A percentile compares a stretch with the other conserved stretches of the same genome.
Evolutionary conservation across 1,140 invertebrate species (phyloP).

Genomic region (Cyclargus thomasi): DNA sequence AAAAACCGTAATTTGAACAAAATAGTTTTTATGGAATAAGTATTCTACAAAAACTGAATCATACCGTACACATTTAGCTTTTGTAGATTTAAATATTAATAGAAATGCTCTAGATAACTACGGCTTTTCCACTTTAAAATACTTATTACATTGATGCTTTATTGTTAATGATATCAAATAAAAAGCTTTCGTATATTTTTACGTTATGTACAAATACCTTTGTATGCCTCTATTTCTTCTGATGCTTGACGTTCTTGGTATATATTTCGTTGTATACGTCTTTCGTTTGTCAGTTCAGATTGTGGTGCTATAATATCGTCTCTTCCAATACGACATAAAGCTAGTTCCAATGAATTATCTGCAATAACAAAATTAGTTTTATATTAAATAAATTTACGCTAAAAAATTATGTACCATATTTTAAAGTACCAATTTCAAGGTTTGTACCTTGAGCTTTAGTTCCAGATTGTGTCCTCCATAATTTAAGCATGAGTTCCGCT

Average conservation of each 20-base stretch:
- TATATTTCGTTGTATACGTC: constrained; percentile 81
- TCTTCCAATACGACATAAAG: constrained; percentile 89
- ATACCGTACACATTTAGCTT: not conserved
- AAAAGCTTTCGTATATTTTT: not conserved
- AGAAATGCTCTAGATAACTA: not conserved
- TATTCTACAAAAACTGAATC: not conserved
- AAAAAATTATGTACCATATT: too few relatives aligned
- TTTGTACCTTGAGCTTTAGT: constrained; percentile 83
- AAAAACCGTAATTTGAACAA: not conserved
- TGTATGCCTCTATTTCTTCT: constrained; percentile 72
- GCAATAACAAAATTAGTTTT: constrained; percentile 20
- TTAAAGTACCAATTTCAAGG: too few relatives aligned
- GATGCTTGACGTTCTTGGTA: constrained; percentile 77
- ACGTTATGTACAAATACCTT: constrained; percentile 42
- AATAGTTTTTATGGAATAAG: not conserved
- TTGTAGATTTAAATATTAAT: not conserved
- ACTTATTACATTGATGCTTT: not conserved
- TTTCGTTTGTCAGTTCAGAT: constrained; percentile 89
- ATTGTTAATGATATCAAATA: not conserved
- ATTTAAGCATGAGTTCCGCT: constrained; percentile 93
- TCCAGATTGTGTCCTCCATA: constrained; percentile 85
- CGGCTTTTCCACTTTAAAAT: not conserved
- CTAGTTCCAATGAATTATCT: constrained; percentile 92
- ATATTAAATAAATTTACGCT: too few relatives aligned
- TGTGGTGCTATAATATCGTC: constrained; percentile 95